Evolutionary conservation across 2,113 vertebrate genomes (phyloP), one percentile per base, ranked within the genome.

Genomic region (Dryoscopus gambensis): DNA sequence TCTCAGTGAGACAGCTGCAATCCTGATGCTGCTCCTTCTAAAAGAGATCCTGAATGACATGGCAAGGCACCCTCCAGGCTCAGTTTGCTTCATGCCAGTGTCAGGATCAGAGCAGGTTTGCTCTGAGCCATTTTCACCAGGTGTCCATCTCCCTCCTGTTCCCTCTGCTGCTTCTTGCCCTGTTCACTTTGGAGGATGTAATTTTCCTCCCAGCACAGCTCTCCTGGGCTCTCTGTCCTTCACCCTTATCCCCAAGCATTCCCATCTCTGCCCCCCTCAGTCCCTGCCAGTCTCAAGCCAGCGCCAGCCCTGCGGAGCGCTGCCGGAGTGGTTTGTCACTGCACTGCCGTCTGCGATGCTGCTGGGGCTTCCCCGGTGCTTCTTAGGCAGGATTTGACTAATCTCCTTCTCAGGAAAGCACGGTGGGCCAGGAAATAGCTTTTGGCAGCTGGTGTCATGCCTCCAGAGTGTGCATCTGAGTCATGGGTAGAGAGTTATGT

Each of bases 171-270:
- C 12, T 50, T 83, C 73, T 91, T 67, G 30, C 60, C 67, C 60
- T 86, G 30, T 60, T 65, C 10, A 11, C 9, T 78, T 56, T 56
- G 53, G 27, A 62, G 50, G 20, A 20, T 44, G 52, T 95, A 3
- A 14, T 37, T 57, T 69, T 73, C 60, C 35, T 71, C 23, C 15
- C 10, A 60, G n/a, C 2, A 22, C 6, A 67, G 35, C 55, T 91
- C 19, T 87, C 39, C 57, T 44, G 87, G 31, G 25, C 23, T 71
- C 33, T 76, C 17, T 64, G 39, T n/a, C 55, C 52, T 63, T 68
- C 59, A 50, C 19, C 19, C 31, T 79, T 15, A 27, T 3, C 13
- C 30, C 8, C 0, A 2, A 19, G 52, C 0, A 0, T 49, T 80
- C 13, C 47, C n/a, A 19, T 44, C 28, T 20, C 19, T 63, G 37